Evolutionary conservation across 2,113 vertebrate species (phyloP).

Genomic region (Salvelinus sp.): DNA sequence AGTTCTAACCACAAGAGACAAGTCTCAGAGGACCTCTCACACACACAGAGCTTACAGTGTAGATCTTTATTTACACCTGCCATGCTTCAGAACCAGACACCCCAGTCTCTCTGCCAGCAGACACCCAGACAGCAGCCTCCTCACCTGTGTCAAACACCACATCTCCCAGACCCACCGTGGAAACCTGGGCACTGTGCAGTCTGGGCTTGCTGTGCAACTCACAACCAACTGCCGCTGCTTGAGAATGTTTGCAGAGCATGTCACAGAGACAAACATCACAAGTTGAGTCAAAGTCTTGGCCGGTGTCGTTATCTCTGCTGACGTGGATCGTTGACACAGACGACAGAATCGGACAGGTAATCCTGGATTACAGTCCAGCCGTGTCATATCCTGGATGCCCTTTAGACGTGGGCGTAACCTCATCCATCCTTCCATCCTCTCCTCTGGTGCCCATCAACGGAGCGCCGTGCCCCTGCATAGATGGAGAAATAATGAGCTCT

Average conservation of each 20-base stretch:
- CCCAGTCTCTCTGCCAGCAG: background rate
- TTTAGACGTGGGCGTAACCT: constrained; percentile 39
- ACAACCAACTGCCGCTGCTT: constrained; percentile 24
- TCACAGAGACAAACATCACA: constrained; percentile 18
- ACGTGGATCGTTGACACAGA: background rate
- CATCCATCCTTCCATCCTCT: constrained; percentile 53
- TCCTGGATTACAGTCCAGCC: constrained; percentile 61
- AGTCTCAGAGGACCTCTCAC: background rate
- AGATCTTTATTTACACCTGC: background rate
- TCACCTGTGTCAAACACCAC: constrained; percentile 14
- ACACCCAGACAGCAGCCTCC: background rate
- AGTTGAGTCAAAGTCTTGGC: constrained; percentile 17
- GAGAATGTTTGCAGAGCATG: constrained; percentile 16
- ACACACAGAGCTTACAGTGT: constrained; percentile 12
- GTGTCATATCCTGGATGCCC: constrained; percentile 48
- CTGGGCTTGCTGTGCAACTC: background rate
- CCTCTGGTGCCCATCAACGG: constrained; percentile 54
- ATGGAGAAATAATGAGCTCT: constrained; percentile 66
- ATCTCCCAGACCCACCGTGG: constrained; percentile 1
- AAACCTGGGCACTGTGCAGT: constrained; percentile 12
- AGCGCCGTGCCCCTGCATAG: constrained; percentile 64
- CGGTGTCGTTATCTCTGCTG: constrained; percentile 9
- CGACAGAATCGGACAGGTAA: constrained; percentile 47
- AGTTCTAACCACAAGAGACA: constrained; percentile 3
- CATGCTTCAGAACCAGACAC: too few species aligned